phyloP scores from a whole-genome alignment of 2,888 invertebrate species.

The Gnatocerus cornutus region DNA sequence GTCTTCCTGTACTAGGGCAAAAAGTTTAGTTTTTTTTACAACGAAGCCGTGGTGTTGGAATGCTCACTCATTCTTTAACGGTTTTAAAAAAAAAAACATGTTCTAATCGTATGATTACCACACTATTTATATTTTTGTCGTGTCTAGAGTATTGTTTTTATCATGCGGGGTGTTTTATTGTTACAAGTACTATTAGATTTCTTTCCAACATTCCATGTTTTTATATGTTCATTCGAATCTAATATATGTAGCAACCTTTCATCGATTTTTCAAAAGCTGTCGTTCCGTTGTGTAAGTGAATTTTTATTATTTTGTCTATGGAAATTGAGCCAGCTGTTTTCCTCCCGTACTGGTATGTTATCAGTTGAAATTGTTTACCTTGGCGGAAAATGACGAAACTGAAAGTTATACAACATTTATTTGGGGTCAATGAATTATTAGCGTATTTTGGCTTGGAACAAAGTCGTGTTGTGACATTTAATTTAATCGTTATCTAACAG shows the following conservation, averaged over 20 bases:
- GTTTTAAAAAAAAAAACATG: background rate
- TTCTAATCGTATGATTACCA: background rate
- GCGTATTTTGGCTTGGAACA: constrained; percentile 13
- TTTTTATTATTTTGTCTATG: constrained; percentile 13
- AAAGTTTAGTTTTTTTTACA: constrained; percentile 19
- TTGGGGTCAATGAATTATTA: constrained; percentile 44
- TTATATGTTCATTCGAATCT: no score
- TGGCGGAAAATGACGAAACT: constrained; percentile 40
- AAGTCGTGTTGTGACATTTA: constrained; percentile 20
- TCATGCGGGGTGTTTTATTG: constrained; percentile 14
- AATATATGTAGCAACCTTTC: background rate
- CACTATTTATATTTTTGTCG: constrained; percentile 20
- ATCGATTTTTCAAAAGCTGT: constrained; percentile 1
- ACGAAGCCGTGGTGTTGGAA: constrained; percentile 15
- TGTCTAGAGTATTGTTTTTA: background rate
- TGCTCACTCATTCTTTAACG: background rate
- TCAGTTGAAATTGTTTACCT: constrained; percentile 41
- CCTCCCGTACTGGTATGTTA: constrained; percentile 30
- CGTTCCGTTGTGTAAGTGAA: constrained; percentile 21
- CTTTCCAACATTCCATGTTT: background rate
- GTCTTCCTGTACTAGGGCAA: constrained; percentile 20
- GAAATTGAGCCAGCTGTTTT: constrained; percentile 26
- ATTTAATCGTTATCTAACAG: constrained; percentile 17
- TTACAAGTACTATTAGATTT: background rate
- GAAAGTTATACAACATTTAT: constrained; percentile 38